Percentiles rank a stretch among this genome's conserved stretches.
Evolutionary conservation across 2,797 vertebrate genomes (phyloP).

Genomic region (Melopsittacus undulatus): DNA sequence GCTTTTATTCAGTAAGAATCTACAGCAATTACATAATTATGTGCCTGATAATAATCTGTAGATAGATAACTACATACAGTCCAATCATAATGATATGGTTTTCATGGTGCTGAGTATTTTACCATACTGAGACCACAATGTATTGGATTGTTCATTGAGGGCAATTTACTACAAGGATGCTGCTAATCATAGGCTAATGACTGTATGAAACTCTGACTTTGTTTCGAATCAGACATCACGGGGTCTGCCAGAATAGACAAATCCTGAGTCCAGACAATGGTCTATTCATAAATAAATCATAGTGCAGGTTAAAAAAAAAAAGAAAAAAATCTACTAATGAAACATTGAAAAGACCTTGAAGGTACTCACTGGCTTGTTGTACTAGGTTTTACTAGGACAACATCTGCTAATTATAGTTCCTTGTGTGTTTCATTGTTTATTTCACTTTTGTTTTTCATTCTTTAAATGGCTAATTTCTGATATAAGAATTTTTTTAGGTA

Average conservation of each 20-base stretch:
- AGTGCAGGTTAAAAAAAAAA: neutral
- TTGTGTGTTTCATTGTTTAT: neutral
- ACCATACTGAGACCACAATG: neutral
- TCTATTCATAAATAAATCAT: neutral
- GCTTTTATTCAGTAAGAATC: neutral
- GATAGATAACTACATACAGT: neutral
- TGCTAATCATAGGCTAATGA: neutral
- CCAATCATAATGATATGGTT: neutral
- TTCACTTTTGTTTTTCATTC: neutral
- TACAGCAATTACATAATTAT: too few species aligned
- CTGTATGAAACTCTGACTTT: neutral
- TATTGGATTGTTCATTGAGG: neutral
- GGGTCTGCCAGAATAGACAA: neutral
- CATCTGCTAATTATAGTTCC: neutral
- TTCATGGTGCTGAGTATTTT: conserved; percentile 13
- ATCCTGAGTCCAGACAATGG: neutral
- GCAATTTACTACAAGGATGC: neutral
- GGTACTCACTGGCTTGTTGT: neutral
- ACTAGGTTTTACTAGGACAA: neutral
- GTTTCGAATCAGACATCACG: conserved; percentile 33
- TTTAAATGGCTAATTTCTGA: neutral
- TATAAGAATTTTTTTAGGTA: neutral
- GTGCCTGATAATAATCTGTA: neutral
- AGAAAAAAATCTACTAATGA: neutral
- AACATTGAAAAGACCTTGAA: neutral